phyloP scores from a whole-genome alignment of 1,140 invertebrate genomes.

The Hormaphis cornu region DNA sequence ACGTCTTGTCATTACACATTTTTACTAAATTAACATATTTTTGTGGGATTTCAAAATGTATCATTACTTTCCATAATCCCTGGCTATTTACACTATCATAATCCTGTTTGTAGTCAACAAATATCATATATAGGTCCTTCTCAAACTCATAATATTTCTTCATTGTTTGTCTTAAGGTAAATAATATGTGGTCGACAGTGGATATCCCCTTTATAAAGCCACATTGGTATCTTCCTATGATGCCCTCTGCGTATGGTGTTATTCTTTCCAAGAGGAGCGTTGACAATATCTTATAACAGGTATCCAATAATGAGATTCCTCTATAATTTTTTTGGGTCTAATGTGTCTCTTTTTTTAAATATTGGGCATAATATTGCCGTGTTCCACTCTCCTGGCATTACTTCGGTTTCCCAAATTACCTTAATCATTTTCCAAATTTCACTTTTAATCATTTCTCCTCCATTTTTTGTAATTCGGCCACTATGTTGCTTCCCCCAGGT shows the following conservation, averaged over 20 bases:
- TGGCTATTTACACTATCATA: conserved; percentile 26
- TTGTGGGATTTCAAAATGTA: conserved; percentile 17
- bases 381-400: conserved; percentile 37
- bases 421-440: conserved; percentile 17
- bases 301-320: conserved; percentile 23
- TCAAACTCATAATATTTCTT: conserved; percentile 5
- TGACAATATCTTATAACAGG: not conserved
- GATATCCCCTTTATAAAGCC: conserved; percentile 23
- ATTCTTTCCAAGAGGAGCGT: not conserved
- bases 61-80: conserved; percentile 9
- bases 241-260: not conserved
- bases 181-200: not conserved
- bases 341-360: conserved; percentile 38
- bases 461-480: conserved; percentile 36
- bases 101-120: conserved; percentile 31
- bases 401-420: conserved; percentile 33
- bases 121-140: not conserved
- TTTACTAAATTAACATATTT: conserved; percentile 19
- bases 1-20: not conserved
- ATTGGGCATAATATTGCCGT: conserved; percentile 35
- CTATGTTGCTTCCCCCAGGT: conserved; percentile 36
- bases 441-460: conserved; percentile 33
- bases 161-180: conserved; percentile 6
- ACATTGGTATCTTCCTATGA: conserved; percentile 24
- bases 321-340: conserved; percentile 37